Evolutionary conservation across 1,140 invertebrate species (phyloP).

Genomic region (Drosophila cardini): DNA sequence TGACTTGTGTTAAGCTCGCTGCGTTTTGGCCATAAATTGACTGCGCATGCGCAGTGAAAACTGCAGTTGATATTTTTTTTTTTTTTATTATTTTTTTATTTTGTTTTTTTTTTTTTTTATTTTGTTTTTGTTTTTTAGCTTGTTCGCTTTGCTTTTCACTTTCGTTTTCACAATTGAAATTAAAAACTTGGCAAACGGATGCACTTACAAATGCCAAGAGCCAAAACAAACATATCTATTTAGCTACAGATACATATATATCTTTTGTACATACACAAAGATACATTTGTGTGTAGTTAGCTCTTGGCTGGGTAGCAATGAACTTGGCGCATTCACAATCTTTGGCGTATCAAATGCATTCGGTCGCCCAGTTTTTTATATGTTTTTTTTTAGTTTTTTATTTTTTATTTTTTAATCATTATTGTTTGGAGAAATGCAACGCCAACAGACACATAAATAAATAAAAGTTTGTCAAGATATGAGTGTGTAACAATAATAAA

Average conservation of each 20-base stretch:
- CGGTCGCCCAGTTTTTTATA: slow-evolving; percentile 55
- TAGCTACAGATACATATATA: slow-evolving; percentile 23
- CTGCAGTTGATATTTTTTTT: slow-evolving; percentile 46
- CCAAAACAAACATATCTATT: slow-evolving; percentile 38
- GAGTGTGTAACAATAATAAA: slow-evolving; percentile 9
- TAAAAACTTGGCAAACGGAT: slow-evolving; percentile 81
- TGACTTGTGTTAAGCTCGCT: slow-evolving; percentile 22
- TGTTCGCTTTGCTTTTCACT: slow-evolving; percentile 73
- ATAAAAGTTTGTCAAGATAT: slow-evolving; percentile 44
- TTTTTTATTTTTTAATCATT: slow-evolving; percentile 1
- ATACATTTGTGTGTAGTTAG: slow-evolving; percentile 1
- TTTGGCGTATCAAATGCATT: slow-evolving; percentile 44
- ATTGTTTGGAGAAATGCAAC: slow-evolving; percentile 72
- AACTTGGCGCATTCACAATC: slow-evolving; percentile 59
- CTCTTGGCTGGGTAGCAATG: slow-evolving; percentile 59
- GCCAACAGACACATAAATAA: slow-evolving; percentile 68
- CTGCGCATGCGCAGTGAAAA: slow-evolving; percentile 67
- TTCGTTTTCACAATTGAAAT: slow-evolving; percentile 79
- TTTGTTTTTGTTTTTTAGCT: slow-evolving; percentile 52
- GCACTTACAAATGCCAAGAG: slow-evolving; percentile 62
- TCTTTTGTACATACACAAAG: background rate
- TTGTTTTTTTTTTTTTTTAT: slow-evolving; percentile 25
- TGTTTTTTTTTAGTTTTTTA: too few species aligned
- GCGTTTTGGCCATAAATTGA: slow-evolving; percentile 71
- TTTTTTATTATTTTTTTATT: slow-evolving; percentile 31